Conservation (phyloP, 2,113 vertebrate genomes). For the Sylvietta virens region DNA sequence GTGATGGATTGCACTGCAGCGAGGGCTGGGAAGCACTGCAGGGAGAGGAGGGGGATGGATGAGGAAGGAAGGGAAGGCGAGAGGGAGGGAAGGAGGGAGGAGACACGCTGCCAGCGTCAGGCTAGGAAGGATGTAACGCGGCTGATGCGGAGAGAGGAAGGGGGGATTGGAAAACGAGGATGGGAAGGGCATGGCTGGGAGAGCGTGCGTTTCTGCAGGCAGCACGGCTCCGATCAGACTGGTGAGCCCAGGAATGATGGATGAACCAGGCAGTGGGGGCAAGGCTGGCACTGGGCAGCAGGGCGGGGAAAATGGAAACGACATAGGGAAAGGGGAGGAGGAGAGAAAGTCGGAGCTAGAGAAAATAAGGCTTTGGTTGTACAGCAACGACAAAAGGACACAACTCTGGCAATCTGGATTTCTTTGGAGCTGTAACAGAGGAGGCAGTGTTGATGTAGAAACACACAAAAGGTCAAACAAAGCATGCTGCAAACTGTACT, state of each 20-base stretch:
- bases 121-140: constrained; percentile 30
- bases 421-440: neutral
- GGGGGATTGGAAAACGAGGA: neutral
- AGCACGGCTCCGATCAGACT: neutral
- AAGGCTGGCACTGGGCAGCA: neutral
- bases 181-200: neutral
- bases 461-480: neutral
- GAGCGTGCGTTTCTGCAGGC: neutral
- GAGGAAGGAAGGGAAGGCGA: constrained; percentile 11
- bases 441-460: neutral
- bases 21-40: constrained; percentile 32
- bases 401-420: neutral
- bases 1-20: constrained; percentile 73
- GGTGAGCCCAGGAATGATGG: neutral
- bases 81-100: constrained; percentile 9
- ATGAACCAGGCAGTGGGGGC: neutral
- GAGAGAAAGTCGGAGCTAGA: neutral
- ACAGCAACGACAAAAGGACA: neutral
- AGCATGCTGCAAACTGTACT: neutral
- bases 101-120: constrained; percentile 37
- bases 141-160: neutral
- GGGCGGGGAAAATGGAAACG: neutral
- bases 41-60: constrained; percentile 28
- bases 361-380: neutral
- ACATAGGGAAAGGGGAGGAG: neutral